A percentile compares a stretch with the other conserved stretches of the same genome.
Evolutionary conservation across 2,888 invertebrate species (phyloP).

Genomic region (Belgica antarctica): DNA sequence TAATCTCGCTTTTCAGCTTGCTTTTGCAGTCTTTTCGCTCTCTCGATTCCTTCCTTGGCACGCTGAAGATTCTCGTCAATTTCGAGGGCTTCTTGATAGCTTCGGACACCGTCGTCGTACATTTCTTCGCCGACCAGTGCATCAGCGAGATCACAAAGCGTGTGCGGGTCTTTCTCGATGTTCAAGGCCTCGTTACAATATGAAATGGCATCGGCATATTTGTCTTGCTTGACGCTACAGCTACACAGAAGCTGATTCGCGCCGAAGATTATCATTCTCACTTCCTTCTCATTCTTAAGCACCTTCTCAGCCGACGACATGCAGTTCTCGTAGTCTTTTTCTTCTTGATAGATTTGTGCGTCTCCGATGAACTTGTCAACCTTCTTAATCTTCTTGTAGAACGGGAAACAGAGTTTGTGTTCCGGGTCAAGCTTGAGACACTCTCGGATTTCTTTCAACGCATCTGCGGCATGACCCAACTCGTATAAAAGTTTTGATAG

Average conservation of each 20-base stretch:
- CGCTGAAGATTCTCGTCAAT: conserved; percentile 74
- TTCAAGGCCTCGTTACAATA: conserved; percentile 78
- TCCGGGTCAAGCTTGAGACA: conserved; percentile 97
- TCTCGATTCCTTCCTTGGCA: conserved; percentile 84
- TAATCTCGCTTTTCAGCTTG: conserved; percentile 92
- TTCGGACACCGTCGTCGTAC: conserved; percentile 72
- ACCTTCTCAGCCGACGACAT: conserved; percentile 66
- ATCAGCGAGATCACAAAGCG: conserved; percentile 89
- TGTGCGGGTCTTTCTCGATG: conserved; percentile 69
- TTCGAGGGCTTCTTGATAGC: conserved; percentile 78
- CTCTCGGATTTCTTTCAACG: conserved; percentile 90
- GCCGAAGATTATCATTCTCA: conserved; percentile 68
- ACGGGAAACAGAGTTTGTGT: conserved; percentile 91
- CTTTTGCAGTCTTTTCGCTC: conserved; percentile 88
- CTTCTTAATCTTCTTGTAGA: conserved; percentile 95
- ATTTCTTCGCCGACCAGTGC: conserved; percentile 84
- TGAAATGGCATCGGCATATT: conserved; percentile 68
- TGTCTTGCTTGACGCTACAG: conserved; percentile 70
- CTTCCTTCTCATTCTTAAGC: conserved; percentile 68
- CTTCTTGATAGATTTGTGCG: conserved; percentile 63
- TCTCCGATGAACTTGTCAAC: conserved; percentile 75
- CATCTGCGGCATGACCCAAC: conserved; percentile 87
- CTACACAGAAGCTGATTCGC: conserved; percentile 77
- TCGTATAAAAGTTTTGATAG: conserved; percentile 83
- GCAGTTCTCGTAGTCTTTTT: conserved; percentile 67